A percentile compares a stretch with the other conserved stretches of the same genome.
Conservation (phyloP, 2,888 invertebrate species). For the Cerastoderma edule region DNA sequence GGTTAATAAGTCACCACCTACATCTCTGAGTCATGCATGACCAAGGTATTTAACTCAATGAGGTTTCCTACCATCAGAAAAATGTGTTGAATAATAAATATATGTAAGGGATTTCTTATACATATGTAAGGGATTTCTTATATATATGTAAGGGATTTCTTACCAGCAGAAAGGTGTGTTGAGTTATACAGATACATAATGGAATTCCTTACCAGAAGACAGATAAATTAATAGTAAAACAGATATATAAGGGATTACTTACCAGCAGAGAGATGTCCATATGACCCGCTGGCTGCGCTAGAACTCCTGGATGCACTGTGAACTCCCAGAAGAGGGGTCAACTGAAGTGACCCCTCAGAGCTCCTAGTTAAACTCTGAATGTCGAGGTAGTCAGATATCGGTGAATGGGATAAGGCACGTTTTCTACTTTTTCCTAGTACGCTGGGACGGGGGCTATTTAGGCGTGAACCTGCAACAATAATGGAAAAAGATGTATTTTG, state of each 20-base stretch:
- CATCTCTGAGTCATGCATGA: too few species aligned
- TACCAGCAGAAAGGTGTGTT: too few species aligned
- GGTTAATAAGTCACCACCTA: too few species aligned
- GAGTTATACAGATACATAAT: too few species aligned
- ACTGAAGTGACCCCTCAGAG: slow-evolving; percentile 92
- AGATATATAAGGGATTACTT: slow-evolving; percentile 55
- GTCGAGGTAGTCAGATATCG: slow-evolving; percentile 97
- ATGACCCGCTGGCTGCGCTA: slow-evolving; percentile 94
- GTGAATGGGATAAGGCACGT: slow-evolving; percentile 94
- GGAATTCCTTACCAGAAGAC: not conserved
- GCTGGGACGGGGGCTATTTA: slow-evolving; percentile 88
- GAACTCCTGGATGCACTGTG: slow-evolving; percentile 80
- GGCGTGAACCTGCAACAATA: slow-evolving; percentile 86
- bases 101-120: too few species aligned
- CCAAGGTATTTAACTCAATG: too few species aligned
- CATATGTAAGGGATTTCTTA: too few species aligned
- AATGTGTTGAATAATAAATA: too few species aligned
- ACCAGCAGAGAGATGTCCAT: slow-evolving; percentile 98
- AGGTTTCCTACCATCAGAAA: too few species aligned
- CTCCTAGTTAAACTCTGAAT: slow-evolving; percentile 97
- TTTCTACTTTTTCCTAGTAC: slow-evolving; percentile 88
- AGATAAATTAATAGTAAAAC: not conserved
- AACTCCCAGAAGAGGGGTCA: slow-evolving; percentile 76
- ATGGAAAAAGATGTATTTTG: too few species aligned
- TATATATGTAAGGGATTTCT: too few species aligned